Evolutionary conservation across 2,888 invertebrate species (phyloP).

Genomic region (Pardosa pseudoannulata): DNA sequence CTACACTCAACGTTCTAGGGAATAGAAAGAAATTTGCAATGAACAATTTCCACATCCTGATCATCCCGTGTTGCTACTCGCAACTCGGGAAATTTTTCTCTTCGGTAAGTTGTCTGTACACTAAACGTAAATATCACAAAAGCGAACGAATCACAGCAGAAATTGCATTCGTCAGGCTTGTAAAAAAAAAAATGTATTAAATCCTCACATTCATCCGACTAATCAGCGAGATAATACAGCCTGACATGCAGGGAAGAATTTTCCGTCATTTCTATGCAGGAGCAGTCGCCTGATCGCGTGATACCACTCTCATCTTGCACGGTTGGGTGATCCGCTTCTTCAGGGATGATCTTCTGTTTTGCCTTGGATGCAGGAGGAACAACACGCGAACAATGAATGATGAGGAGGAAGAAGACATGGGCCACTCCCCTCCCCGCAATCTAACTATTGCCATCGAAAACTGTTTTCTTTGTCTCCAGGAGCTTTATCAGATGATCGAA

Average conservation of each 20-base stretch:
- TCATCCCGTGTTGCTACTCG: too few relatives aligned
- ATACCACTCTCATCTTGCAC: constrained; percentile 4
- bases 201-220: not conserved
- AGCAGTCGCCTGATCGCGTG: constrained; percentile 15
- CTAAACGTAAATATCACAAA: too few relatives aligned
- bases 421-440: constrained; percentile 15
- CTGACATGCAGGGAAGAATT: not conserved
- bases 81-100: too few relatives aligned
- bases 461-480: constrained; percentile 1
- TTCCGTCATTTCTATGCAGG: not conserved
- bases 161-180: not conserved
- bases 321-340: not conserved
- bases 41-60: too few relatives aligned
- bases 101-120: too few relatives aligned
- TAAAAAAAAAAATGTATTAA: not conserved
- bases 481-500: not conserved
- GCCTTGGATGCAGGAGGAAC: not conserved
- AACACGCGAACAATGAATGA: constrained; percentile 25
- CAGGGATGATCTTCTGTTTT: not conserved
- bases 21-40: too few relatives aligned
- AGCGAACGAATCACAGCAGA: too few relatives aligned
- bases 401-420: constrained; percentile 17
- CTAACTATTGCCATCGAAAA: not conserved
- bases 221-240: not conserved
- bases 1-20: too few relatives aligned